Percentiles rank a stretch among this genome's conserved stretches.
Conservation (phyloP, 37 sponge, comb jelly and placozoan species). For the Diacarnus erythraeanus region DNA sequence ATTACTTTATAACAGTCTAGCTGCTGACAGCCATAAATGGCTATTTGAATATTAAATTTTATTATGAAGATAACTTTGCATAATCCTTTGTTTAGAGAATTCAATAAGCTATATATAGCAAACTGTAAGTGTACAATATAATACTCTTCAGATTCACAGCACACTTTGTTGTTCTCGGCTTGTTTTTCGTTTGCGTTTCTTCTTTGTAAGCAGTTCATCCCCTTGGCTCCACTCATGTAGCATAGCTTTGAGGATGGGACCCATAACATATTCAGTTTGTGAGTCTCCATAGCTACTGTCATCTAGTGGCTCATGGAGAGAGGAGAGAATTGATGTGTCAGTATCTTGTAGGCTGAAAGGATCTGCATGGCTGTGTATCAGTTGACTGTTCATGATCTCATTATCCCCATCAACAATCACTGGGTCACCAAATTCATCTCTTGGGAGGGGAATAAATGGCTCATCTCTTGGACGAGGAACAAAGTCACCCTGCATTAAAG, state of each 20-base stretch:
- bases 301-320: not conserved
- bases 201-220: conserved; percentile 50
- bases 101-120: too few relatives aligned
- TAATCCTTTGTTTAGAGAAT: too few relatives aligned
- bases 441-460: not conserved
- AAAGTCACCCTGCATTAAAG: not conserved
- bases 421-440: conserved; percentile 1
- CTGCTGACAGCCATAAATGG: too few relatives aligned
- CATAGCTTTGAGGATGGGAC: conserved; percentile 46
- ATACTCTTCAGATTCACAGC: not conserved
- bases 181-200: not conserved
- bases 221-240: conserved; percentile 48
- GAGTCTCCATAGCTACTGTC: not conserved
- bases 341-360: not conserved
- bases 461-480: not conserved
- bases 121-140: not conserved
- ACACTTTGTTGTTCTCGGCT: not conserved
- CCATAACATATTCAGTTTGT: conserved; percentile 23
- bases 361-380: conserved; percentile 1
- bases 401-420: not conserved
- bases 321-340: conserved; percentile 22
- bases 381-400: not conserved
- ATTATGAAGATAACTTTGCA: not conserved
- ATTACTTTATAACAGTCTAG: too few relatives aligned
- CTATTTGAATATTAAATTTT: not conserved